Base-by-base conservation (phyloP, 2,113 vertebrate genomes). In the Cricetomys ansorgei region DNA sequence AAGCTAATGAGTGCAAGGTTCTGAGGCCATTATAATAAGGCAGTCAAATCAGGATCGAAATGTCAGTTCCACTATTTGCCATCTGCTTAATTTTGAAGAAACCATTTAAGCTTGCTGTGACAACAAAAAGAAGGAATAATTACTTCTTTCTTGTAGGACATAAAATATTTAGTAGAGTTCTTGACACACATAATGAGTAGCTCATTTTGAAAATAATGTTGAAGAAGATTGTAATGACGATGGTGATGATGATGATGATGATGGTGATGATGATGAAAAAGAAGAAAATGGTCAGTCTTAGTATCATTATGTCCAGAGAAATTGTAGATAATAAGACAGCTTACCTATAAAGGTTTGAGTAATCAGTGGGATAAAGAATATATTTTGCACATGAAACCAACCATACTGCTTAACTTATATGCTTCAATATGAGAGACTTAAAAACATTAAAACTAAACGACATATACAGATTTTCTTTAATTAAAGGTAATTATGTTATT, bases 81-180 rank as follows among this genome's bases (percentile, higher is more conserved):
- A 92, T 95, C 94, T 97, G 97, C 13, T 43, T 94, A 67, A 93
- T 89, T 86, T 92, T 91, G 81, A 94, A 65, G 57, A 94, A 94
- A 80, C 67, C 70, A 67, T 45, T 92, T 94, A 83, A 95, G 37
- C 50, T 93, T 40, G 88, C 55, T 59, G 12, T 50, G 50, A 76
- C 11, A 87, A 70, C n/a, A 88, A 83, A 92, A 73, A 72, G n/a
- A 45, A 59, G 29, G 3, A 88, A 91, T 10, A 53, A 67, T 86
- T 25, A 13, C 37, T 86, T 86, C n/a, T 77, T 96, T 75, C 79
- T 92, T 76, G 37, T 4, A 45, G 43, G 57, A 34, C 25, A 83
- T 80, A 40, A 91, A 77, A 25, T 53, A 86, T 43, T 84, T 80
- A 83, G 27, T 16, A 57, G 2, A 73, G 34, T 81, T 75, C 64